Percentiles rank a stretch among this genome's conserved stretches.
These are phyloP conservation scores for Prunella himalayana DNA, from an alignment of 2,113 vertebrate genomes.

Conservation along the genomic window DNA sequence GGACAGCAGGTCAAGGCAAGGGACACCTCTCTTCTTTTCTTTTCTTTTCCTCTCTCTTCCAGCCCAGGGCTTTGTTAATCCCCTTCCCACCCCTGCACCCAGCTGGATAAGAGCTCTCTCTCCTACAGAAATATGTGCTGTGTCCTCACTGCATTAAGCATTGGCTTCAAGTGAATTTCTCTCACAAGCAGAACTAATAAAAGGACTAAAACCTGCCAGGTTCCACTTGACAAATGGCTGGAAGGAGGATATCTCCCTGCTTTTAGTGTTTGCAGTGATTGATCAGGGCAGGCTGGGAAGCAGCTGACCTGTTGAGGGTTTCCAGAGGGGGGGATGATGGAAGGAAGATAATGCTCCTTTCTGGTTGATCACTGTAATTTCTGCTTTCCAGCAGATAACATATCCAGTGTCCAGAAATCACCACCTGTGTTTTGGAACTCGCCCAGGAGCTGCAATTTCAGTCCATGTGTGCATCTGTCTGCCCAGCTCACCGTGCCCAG, in stretches of 20 bases:
- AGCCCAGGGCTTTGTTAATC: not conserved
- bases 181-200: conserved; percentile 63
- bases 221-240: conserved; percentile 50
- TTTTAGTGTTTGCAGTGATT: conserved; percentile 35
- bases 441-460: not conserved
- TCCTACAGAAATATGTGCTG: conserved; percentile 5
- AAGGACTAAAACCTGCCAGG: conserved; percentile 49
- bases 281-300: conserved; percentile 15
- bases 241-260: not conserved
- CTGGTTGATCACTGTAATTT: conserved; percentile 28
- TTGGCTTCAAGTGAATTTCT: conserved; percentile 41
- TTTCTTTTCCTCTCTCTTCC: not conserved
- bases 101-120: not conserved
- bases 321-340: not conserved
- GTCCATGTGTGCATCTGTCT: not conserved
- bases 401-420: conserved; percentile 3
- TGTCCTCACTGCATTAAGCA: conserved; percentile 41
- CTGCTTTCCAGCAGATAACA: not conserved
- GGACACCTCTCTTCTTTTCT: not conserved
- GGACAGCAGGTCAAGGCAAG: not conserved
- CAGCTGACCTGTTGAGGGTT: conserved; percentile 9
- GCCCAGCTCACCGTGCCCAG: not conserved
- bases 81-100: not conserved
- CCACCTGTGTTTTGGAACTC: conserved; percentile 41
- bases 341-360: not conserved